Evolutionary conservation across 2,797 vertebrate genomes (phyloP).

Genomic region (Denticeps clupeoides): DNA sequence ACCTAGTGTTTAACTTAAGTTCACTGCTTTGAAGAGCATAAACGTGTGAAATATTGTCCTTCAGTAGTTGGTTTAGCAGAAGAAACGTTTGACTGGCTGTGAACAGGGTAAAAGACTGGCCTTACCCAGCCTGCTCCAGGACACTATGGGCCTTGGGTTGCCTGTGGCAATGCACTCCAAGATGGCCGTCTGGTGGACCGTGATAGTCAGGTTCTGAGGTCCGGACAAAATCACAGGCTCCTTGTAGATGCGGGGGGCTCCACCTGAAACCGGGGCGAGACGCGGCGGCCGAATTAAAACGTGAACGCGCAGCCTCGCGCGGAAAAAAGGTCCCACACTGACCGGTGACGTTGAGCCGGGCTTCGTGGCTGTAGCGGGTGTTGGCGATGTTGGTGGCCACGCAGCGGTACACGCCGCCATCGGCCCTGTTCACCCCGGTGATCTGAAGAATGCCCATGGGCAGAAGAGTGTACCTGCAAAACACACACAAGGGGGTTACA

Average conservation of each 20-base stretch:
- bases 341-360: slow-evolving; percentile 54
- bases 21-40: no score
- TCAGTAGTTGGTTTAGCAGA: no score
- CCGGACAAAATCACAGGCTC: slow-evolving; percentile 65
- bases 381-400: slow-evolving; percentile 57
- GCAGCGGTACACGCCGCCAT: slow-evolving; percentile 51
- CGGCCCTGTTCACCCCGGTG: slow-evolving; percentile 42
- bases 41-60: no score
- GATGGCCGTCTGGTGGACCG: slow-evolving; percentile 57
- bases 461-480: slow-evolving; percentile 60
- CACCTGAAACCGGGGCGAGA: slow-evolving; percentile 23
- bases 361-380: slow-evolving; percentile 55
- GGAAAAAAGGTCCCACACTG: no score
- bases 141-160: slow-evolving; percentile 60
- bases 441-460: slow-evolving; percentile 64
- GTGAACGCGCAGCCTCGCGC: neutral
- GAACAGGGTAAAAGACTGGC: no score
- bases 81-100: no score
- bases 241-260: slow-evolving; percentile 45
- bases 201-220: slow-evolving; percentile 65
- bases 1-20: no score
- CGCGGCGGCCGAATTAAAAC: neutral
- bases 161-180: slow-evolving; percentile 63
- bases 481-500: neutral
- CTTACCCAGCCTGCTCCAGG: slow-evolving; percentile 65